Evolutionary conservation across 2,797 vertebrate genomes (phyloP).

Genomic region (Simalia tracyae): DNA sequence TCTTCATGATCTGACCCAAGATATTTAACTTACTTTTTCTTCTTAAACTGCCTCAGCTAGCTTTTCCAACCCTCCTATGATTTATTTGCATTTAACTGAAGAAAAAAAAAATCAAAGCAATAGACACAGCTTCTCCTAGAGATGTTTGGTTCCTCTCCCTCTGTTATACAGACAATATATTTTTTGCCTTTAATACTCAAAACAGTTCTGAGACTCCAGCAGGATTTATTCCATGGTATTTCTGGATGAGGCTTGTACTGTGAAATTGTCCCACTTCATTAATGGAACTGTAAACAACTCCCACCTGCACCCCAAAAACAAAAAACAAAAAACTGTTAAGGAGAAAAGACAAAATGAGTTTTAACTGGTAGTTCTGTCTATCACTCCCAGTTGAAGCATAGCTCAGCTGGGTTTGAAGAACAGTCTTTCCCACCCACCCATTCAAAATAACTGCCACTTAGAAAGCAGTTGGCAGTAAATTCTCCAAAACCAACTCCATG

Average conservation of each 20-base stretch:
- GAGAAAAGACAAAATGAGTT: neutral
- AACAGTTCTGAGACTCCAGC: neutral
- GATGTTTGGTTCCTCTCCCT: neutral
- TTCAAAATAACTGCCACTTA: neutral
- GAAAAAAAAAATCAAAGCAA: neutral
- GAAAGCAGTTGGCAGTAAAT: neutral
- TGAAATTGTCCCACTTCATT: neutral
- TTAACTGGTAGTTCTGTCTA: neutral
- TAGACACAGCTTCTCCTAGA: neutral
- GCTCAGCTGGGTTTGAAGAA: neutral
- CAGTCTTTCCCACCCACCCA: neutral
- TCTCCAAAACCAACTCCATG: neutral
- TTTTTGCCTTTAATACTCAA: neutral
- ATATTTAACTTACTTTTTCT: neutral
- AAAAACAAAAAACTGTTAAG: neutral
- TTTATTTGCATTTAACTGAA: neutral
- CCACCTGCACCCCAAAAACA: neutral
- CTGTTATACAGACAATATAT: neutral
- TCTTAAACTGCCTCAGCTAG: neutral
- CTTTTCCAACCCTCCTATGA: neutral
- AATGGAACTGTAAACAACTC: neutral
- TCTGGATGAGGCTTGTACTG: neutral
- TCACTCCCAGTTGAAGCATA: neutral
- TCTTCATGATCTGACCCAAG: neutral
- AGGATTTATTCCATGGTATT: neutral